Evolutionary conservation across 2,888 invertebrate species (phyloP).

Genomic region (Mesorhabditis belari): DNA sequence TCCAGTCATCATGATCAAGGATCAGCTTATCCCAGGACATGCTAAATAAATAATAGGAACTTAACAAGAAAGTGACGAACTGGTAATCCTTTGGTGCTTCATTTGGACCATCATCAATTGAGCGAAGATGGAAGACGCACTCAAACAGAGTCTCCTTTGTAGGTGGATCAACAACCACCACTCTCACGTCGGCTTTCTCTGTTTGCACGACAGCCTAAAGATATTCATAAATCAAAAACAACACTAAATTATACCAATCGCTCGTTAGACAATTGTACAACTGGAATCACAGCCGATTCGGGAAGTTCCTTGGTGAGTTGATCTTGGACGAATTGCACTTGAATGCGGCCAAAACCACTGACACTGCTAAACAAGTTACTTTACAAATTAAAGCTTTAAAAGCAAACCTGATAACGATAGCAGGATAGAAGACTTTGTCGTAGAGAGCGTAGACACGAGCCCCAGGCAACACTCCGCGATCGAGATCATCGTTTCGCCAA

Average conservation of each 20-base stretch:
- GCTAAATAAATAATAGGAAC: too few species aligned
- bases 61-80: too few species aligned
- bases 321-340: conserved; percentile 44
- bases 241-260: conserved; percentile 2
- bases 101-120: too few species aligned
- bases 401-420: conserved; percentile 21
- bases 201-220: too few species aligned
- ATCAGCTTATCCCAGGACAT: conserved; percentile 19
- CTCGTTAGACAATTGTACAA: conserved; percentile 18
- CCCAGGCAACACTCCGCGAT: conserved; percentile 18
- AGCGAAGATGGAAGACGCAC: too few species aligned
- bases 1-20: conserved; percentile 27
- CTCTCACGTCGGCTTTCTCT: too few species aligned
- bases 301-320: conserved; percentile 39
- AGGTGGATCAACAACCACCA: too few species aligned
- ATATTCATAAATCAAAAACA: not conserved
- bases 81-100: not conserved
- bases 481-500: not conserved
- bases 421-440: conserved; percentile 46
- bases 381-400: not conserved
- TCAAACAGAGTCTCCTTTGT: too few species aligned
- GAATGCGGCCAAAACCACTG: conserved; percentile 41
- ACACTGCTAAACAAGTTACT: conserved; percentile 25
- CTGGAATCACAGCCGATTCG: conserved; percentile 37
- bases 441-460: conserved; percentile 47